Conservation (phyloP, 2,113 vertebrate genomes). For the Tachuris rubrigastra region DNA sequence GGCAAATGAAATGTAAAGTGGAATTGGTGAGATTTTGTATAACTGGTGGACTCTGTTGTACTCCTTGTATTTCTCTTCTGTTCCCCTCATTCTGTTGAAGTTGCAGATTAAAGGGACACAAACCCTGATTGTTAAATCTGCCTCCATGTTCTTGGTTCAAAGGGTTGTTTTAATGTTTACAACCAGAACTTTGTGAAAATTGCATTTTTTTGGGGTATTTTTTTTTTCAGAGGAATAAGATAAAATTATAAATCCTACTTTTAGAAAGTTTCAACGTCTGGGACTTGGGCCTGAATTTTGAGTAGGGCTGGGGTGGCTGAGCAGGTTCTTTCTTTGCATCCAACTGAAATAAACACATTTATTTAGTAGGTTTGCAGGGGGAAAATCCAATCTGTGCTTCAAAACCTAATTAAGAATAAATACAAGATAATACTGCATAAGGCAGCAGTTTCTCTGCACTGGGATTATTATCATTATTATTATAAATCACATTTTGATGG, state of each 20-base stretch:
- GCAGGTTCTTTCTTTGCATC: background rate
- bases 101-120: slow-evolving; percentile 18
- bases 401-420: background rate
- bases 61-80: background rate
- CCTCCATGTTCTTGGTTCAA: background rate
- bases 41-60: background rate
- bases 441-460: background rate
- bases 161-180: background rate
- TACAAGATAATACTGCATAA: background rate
- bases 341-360: background rate
- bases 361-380: background rate
- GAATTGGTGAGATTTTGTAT: background rate
- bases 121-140: background rate
- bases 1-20: background rate
- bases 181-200: background rate
- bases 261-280: background rate
- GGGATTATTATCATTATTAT: background rate
- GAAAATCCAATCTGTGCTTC: background rate
- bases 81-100: background rate
- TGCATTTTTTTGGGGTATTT: background rate
- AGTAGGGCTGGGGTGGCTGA: background rate
- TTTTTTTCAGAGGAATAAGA: background rate
- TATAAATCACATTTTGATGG: background rate
- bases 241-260: background rate
- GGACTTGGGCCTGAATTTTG: background rate